A percentile compares a stretch with the other conserved stretches of the same genome.
These are phyloP conservation scores for Epinephelus fuscoguttatus DNA, from an alignment of 2,113 vertebrate genomes.

Conservation along the genomic window DNA sequence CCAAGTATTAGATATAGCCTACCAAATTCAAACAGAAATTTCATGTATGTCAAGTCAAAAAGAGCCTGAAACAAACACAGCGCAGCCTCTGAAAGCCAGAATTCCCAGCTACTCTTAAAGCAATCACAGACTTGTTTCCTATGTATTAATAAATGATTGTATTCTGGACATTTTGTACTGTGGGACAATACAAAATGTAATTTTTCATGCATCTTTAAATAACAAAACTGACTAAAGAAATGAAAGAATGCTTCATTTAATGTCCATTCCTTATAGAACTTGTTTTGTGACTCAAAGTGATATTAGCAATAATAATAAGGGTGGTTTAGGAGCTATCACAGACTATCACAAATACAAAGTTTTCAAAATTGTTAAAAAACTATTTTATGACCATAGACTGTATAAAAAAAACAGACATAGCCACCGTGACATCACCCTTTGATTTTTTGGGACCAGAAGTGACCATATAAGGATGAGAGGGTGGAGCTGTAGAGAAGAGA, in stretches of 20 bases:
- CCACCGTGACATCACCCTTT: no score
- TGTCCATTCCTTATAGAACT: not conserved
- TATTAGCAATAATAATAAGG: not conserved
- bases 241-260: not conserved
- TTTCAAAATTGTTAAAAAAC: no score
- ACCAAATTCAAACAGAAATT: not conserved
- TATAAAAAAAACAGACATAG: no score
- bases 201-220: not conserved
- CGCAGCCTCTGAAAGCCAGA: not conserved
- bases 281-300: not conserved
- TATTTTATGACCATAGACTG: no score
- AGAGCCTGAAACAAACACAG: not conserved
- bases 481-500: no score
- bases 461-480: no score
- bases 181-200: not conserved
- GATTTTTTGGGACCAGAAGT: no score
- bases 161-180: not conserved
- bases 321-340: no score
- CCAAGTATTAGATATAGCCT: no score
- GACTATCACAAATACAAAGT: no score
- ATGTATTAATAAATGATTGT: not conserved
- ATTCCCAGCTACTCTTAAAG: not conserved
- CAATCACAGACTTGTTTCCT: not conserved
- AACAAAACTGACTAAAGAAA: not conserved
- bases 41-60: not conserved